Base-by-base conservation (phyloP, 2,113 vertebrate genomes). In the Jaculus jaculus region DNA sequence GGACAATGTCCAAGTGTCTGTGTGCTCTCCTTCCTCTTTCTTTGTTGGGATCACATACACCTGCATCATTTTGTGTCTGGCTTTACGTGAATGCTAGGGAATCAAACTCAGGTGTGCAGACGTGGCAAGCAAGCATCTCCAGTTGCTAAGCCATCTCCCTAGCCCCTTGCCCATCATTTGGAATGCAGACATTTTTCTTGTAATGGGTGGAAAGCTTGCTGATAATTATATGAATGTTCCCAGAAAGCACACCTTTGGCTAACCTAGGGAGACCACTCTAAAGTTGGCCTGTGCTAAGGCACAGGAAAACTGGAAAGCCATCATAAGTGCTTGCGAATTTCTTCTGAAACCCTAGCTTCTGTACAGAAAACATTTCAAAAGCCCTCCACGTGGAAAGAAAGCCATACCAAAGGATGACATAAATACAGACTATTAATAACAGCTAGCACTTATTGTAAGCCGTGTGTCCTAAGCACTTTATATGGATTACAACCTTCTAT, bases 401-500 rank as follows among this genome's bases (percentile, higher is more conserved):
- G 54, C 17, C 21, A 8, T n/a, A 37, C 78, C 73, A 83, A 65
- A 82, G 65, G 84, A 85, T 81, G 68, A 16, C 81, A 39, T 63
- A 83, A 90, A 69, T 79, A 78, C 15, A 47, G 73, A 58, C 78
- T 68, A 51, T 90, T 90, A 93, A 84, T 87, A 92, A 78, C 54
- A 92, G 69, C 30, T 58, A 68, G 32, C 37, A 21, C 87, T 94
- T 75, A 90, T 65, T 75, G 84, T 75, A 90, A 95, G 39, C 58
- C 18, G 81, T 51, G 37, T 54, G 17, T 89, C 81, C 91, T 69
- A 65, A 94, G 86, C 74, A 88, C 65, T 87, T 96, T 66, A 78
- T 47, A 63, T 21, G 69, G 86, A 90, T 85, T 88, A 82, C 23
- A 87, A 34, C n/a, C 30, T 69, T 84, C 42, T 60, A 78, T 58